Percentiles rank a stretch among this genome's conserved stretches.
Evolutionary conservation across 2,113 vertebrate species (phyloP).

Genomic region (Probosciger aterrimus): DNA sequence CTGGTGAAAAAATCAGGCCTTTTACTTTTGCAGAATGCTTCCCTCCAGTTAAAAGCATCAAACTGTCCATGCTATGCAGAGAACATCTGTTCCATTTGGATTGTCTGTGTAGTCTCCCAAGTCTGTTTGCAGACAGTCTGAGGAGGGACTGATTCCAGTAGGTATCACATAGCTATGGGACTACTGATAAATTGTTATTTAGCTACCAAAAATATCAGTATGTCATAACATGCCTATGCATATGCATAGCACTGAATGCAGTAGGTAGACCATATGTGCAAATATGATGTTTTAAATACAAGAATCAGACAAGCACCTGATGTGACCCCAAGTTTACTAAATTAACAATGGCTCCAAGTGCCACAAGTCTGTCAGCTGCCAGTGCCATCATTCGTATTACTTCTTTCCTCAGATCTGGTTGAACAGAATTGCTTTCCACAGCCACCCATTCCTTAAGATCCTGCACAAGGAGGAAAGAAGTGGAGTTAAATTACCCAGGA

Average conservation of each 20-base stretch:
- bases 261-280: neutral
- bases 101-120: neutral
- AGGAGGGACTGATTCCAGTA: neutral
- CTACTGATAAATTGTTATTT: neutral
- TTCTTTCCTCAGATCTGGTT: conserved; percentile 75
- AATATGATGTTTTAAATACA: neutral
- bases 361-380: conserved; percentile 73
- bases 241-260: neutral
- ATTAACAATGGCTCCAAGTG: conserved; percentile 79
- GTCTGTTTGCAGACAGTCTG: neutral
- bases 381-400: conserved; percentile 79
- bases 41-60: neutral
- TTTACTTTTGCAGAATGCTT: neutral
- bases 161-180: neutral
- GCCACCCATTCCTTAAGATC: conserved; percentile 85
- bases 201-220: neutral
- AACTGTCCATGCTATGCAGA: neutral
- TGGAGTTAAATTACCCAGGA: neutral
- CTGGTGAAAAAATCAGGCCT: neutral
- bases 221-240: neutral
- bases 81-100: neutral
- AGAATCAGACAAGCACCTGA: conserved; percentile 69
- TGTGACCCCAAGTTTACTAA: conserved; percentile 76
- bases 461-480: conserved; percentile 53
- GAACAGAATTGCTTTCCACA: conserved; percentile 85